Evolutionary conservation across 2,888 invertebrate genomes (phyloP).

Genomic region (Syrista parreyssii): DNA sequence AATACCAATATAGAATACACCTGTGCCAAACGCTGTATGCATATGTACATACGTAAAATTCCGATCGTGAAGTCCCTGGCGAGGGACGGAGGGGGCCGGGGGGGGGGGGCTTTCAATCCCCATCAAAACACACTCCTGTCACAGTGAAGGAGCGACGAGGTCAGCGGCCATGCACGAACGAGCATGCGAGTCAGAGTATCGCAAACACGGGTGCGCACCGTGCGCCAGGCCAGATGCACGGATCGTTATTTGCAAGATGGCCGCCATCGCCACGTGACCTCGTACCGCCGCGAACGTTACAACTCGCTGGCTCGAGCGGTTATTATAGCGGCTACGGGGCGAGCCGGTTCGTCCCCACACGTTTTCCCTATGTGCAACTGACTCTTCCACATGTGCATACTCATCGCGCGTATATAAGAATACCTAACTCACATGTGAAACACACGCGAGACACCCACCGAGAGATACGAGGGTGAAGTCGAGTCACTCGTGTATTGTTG

Average conservation of each 20-base stretch:
- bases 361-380: neutral
- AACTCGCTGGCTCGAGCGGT: constrained; percentile 19
- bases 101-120: neutral
- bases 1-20: neutral
- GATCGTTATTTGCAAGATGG: constrained; percentile 60
- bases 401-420: neutral
- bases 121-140: constrained; percentile 19
- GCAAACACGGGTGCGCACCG: neutral
- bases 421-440: neutral
- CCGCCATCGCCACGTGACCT: constrained; percentile 56
- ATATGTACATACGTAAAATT: neutral
- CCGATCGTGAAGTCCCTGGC: neutral
- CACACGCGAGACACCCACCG: neutral
- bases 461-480: constrained; percentile 2
- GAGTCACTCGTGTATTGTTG: constrained; percentile 38
- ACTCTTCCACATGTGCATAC: neutral
- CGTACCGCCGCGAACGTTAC: constrained; percentile 34
- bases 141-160: constrained; percentile 20
- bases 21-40: neutral
- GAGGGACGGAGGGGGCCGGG: too few relatives aligned
- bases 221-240: constrained; percentile 49
- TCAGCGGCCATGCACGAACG: constrained; percentile 24
- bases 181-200: neutral
- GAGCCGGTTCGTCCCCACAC: neutral
- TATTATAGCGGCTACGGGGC: constrained; percentile 15